Conservation (phyloP, 2,888 invertebrate genomes). For the Drosophila formosana region DNA sequence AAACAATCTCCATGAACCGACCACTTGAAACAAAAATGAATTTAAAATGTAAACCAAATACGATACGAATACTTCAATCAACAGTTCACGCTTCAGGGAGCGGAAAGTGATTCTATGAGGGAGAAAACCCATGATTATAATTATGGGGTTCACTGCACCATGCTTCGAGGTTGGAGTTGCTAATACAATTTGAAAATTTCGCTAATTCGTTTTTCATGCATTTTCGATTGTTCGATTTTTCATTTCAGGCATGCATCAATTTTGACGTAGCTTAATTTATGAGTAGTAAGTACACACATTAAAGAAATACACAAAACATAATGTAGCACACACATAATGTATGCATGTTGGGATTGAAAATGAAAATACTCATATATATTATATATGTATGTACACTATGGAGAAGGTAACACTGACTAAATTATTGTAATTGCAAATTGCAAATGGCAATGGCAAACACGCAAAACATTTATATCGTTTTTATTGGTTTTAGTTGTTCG, state of each 20-base stretch:
- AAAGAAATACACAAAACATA: constrained; percentile 28
- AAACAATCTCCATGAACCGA: not conserved
- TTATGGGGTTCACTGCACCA: not conserved
- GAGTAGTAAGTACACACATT: constrained; percentile 24
- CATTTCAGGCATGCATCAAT: constrained; percentile 45
- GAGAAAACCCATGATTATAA: not conserved
- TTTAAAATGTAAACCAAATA: not conserved
- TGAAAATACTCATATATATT: constrained; percentile 51
- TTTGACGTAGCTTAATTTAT: constrained; percentile 38
- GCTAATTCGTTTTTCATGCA: constrained; percentile 10
- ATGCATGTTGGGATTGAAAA: constrained; percentile 34
- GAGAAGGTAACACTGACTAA: constrained; percentile 70
- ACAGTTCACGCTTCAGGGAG: not conserved
- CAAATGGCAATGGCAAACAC: constrained; percentile 56
- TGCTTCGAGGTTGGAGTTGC: too few species aligned
- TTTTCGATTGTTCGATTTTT: constrained; percentile 16
- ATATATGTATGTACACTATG: constrained; percentile 53
- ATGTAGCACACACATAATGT: constrained; percentile 37
- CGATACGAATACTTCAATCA: not conserved
- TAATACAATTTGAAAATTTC: not conserved
- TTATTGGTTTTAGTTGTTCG: constrained; percentile 40
- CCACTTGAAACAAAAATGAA: not conserved
- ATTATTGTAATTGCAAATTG: constrained; percentile 44
- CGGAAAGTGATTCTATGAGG: not conserved
- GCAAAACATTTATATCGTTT: constrained; percentile 60